Percentiles rank a stretch among this genome's conserved stretches.
Evolutionary conservation across 2,888 invertebrate species (phyloP).

Genomic region (Drosophila leonis): DNA sequence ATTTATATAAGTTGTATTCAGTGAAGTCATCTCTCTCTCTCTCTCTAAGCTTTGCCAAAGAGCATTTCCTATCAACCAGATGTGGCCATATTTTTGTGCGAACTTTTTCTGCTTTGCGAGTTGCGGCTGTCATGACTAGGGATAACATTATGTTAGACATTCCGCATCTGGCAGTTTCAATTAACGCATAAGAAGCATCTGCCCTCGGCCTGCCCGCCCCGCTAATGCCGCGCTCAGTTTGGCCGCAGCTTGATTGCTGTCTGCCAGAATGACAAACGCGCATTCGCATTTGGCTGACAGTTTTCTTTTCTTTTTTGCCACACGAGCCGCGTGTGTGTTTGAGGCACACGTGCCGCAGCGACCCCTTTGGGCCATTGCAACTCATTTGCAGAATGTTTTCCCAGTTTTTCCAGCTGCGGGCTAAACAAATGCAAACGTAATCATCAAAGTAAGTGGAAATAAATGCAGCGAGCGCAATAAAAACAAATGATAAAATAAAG

Average conservation of each 20-base stretch:
- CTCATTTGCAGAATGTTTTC: constrained; percentile 57
- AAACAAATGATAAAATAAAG: constrained; percentile 57
- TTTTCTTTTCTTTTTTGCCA: constrained; percentile 24
- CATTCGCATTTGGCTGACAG: constrained; percentile 61
- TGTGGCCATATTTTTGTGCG: constrained; percentile 3
- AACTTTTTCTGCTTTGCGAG: neutral
- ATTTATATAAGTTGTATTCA: neutral
- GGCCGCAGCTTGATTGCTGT: constrained; percentile 51
- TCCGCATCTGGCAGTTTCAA: constrained; percentile 57
- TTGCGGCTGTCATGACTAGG: constrained; percentile 21
- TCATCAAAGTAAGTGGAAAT: constrained; percentile 71
- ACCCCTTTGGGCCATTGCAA: constrained; percentile 52
- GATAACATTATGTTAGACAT: constrained; percentile 29
- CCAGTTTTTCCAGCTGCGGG: constrained; percentile 57
- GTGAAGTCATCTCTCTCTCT: neutral
- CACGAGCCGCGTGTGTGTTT: constrained; percentile 45
- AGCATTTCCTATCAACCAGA: neutral
- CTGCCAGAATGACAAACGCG: constrained; percentile 58
- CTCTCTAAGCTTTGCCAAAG: neutral
- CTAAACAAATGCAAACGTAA: constrained; percentile 64
- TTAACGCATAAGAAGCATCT: constrained; percentile 45
- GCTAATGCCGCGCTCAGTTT: neutral
- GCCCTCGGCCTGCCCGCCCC: constrained; percentile 9
- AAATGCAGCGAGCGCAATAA: constrained; percentile 58
- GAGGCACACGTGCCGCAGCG: constrained; percentile 62